A percentile compares a stretch with the other conserved stretches of the same genome.
Evolutionary conservation across 1,140 invertebrate genomes (phyloP).

Genomic region (Anastatus disparis): DNA sequence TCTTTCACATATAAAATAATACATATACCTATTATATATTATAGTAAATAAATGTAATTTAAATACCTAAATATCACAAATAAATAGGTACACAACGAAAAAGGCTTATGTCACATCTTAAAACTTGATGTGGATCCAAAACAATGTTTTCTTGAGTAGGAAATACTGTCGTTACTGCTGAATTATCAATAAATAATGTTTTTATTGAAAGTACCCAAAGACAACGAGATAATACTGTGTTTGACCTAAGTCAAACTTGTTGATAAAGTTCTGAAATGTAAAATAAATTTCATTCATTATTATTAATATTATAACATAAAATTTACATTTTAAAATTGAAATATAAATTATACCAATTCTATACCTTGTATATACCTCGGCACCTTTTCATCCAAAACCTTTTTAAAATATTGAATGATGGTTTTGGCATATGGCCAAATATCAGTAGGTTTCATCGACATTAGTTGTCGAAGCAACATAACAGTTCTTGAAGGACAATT

Average conservation of each 20-base stretch:
- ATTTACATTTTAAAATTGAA: background rate
- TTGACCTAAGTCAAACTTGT: conserved; percentile 90
- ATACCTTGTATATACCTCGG: conserved; percentile 86
- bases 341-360: background rate
- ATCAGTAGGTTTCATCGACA: conserved; percentile 82
- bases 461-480: conserved; percentile 79
- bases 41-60: no score
- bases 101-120: conserved; percentile 88
- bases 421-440: conserved; percentile 86
- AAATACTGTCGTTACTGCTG: conserved; percentile 65
- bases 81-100: conserved; percentile 91
- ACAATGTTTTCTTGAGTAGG: conserved; percentile 85
- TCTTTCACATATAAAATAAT: background rate
- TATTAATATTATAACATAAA: conserved; percentile 18
- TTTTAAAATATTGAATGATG: conserved; percentile 83
- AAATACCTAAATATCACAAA: conserved; percentile 79
- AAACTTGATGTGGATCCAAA: conserved; percentile 91
- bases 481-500: conserved; percentile 80
- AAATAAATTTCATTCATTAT: background rate
- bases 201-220: conserved; percentile 94
- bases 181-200: conserved; percentile 76
- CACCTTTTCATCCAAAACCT: conserved; percentile 79
- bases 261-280: conserved; percentile 79
- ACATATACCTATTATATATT: no score
- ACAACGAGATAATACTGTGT: conserved; percentile 88